Evolutionary conservation across 2,797 vertebrate genomes (phyloP), one percentile per base, ranked within the genome.

Genomic region (Pipistrellus pipistrellus): DNA sequence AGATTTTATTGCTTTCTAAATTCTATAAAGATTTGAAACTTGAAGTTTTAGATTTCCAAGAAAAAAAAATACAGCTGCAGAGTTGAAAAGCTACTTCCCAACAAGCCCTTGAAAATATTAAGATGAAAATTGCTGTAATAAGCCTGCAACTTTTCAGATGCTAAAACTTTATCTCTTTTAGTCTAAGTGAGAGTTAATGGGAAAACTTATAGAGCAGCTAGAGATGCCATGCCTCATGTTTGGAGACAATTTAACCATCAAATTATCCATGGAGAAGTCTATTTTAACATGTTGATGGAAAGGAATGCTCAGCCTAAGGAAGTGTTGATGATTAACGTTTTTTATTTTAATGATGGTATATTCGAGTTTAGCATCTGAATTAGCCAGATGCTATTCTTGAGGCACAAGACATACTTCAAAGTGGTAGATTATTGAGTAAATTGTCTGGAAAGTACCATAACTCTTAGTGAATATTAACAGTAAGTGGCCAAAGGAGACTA

Each of bases 1-100:
- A 71, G 44, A 64, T 17, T 90, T 89, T 53, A 48, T 66, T 90
- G 41, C 59, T 91, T 94, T 90, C 14, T 53, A 17, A 20, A 3
- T 78, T 88, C 64, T 76, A 51, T 55, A 69, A 90, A 85, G 21
- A 90, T 77, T 88, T 94, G 30, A 92, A 88, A 76, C 14, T 62
- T 83, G 23, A 93, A 48, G 32, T 62, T 82, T 94, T 41, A 87
- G 7, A n/a, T 38, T 44, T 75, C 3, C 21, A 84, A 81, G 46
- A 17, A 72, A 81, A 75, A 38, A 32, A 82, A 20, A 14, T 3
- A 27, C 62, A 82, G 23, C 13, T 85, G 32, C 66, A 82, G n/a
- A 53, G 13, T 4, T 90, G 3, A 10, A 51, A 51, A 12, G 6
- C 23, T 69, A 84, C 59, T 75, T 90, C 21, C 80, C 21, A 76